Conservation (phyloP, 2,888 invertebrate species). For the Sphinx pinastri region DNA sequence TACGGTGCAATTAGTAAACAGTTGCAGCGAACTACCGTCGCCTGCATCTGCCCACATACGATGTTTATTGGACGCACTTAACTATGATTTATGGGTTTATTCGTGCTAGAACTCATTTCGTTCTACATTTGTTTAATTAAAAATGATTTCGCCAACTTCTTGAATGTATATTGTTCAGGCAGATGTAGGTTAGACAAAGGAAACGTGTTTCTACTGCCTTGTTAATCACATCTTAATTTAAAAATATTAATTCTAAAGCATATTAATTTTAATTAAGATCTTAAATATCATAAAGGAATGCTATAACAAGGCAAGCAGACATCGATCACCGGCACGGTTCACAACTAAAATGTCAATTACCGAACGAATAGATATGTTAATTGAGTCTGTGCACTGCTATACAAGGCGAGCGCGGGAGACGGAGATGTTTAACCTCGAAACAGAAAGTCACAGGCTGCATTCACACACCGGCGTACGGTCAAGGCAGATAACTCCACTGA, state of each 20-base stretch:
- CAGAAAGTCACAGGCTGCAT: slow-evolving; percentile 66
- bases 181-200: not conserved
- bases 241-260: not conserved
- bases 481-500: slow-evolving; percentile 65
- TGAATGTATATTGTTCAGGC: not conserved
- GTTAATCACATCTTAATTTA: not conserved
- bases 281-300: slow-evolving; percentile 2
- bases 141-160: not conserved
- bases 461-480: slow-evolving; percentile 63
- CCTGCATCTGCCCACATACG: slow-evolving; percentile 2
- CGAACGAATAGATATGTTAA: slow-evolving; percentile 54
- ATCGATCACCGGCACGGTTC: slow-evolving; percentile 30
- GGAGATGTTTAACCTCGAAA: slow-evolving; percentile 64
- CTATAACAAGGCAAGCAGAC: slow-evolving; percentile 35
- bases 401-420: slow-evolving; percentile 57
- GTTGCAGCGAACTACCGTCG: slow-evolving; percentile 5
- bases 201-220: not conserved
- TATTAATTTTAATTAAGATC: not conserved
- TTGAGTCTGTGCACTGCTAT: slow-evolving; percentile 42
- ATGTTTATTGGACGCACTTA: slow-evolving; percentile 29
- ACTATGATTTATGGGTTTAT: slow-evolving; percentile 38
- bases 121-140: not conserved
- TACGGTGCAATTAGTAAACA: slow-evolving; percentile 25
- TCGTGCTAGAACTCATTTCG: slow-evolving; percentile 5
- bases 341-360: slow-evolving; percentile 47